A percentile compares a stretch with the other conserved stretches of the same genome.
Conservation (phyloP, 1,140 invertebrate genomes). For the Oncopodura yosiiana region DNA sequence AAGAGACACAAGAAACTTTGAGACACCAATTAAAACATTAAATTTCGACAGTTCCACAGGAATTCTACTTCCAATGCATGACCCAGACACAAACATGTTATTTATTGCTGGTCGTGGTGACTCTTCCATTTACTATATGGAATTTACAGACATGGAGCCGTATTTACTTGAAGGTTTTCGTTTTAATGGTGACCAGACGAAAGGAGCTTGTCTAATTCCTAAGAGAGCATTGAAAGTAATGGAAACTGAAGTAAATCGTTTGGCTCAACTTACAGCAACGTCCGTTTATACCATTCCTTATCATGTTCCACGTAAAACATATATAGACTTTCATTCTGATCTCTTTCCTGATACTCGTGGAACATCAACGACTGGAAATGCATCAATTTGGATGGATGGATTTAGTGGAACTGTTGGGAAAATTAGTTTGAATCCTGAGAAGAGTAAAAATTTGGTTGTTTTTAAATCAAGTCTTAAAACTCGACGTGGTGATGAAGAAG, state of each 20-base stretch:
- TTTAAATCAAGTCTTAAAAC: constrained; percentile 21
- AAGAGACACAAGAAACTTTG: constrained; percentile 72
- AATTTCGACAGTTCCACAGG: constrained; percentile 82
- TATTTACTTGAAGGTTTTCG: constrained; percentile 71
- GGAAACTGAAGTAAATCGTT: constrained; percentile 85
- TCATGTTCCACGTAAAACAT: constrained; percentile 89
- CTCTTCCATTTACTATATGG: constrained; percentile 74
- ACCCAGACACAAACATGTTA: constrained; percentile 85
- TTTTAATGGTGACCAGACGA: constrained; percentile 76
- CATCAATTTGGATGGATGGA: constrained; percentile 66
- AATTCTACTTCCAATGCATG: constrained; percentile 77
- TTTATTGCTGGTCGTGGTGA: constrained; percentile 89
- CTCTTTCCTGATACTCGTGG: constrained; percentile 80
- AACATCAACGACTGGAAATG: constrained; percentile 60
- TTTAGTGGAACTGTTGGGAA: constrained; percentile 59
- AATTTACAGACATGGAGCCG: constrained; percentile 70
- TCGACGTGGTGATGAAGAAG: constrained; percentile 17
- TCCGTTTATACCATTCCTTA: constrained; percentile 85
- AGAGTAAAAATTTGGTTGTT: constrained; percentile 9
- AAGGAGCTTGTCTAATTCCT: constrained; percentile 80
- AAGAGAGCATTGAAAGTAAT: constrained; percentile 86
- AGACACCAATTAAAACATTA: constrained; percentile 62
- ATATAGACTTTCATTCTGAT: constrained; percentile 84
- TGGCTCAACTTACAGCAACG: constrained; percentile 71
- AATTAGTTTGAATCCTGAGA: constrained; percentile 67